Evolutionary conservation across 1,140 invertebrate species (phyloP).

Genomic region (Temnothorax nylanderi): DNA sequence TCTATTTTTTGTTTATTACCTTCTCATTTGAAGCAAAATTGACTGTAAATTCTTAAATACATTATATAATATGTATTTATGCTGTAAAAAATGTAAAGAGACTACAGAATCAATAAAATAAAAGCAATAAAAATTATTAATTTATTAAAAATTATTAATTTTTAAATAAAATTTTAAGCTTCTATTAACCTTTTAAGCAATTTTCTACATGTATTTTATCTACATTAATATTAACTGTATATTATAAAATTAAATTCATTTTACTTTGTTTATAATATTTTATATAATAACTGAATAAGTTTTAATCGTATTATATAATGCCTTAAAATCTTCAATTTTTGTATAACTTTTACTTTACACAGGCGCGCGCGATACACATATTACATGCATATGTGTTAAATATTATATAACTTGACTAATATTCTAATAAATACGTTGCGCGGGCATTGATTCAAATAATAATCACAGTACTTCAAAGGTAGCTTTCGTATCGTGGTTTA

Average conservation of each 20-base stretch:
- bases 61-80: neutral
- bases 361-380: neutral
- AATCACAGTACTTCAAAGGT: constrained; percentile 13
- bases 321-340: neutral
- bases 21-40: neutral
- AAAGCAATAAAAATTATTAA: neutral
- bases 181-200: neutral
- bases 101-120: neutral
- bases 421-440: neutral
- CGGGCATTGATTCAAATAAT: neutral
- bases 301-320: neutral
- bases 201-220: neutral
- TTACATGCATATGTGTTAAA: neutral
- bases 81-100: neutral
- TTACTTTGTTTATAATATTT: neutral
- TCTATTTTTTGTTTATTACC: neutral
- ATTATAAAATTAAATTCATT: neutral
- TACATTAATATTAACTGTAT: neutral
- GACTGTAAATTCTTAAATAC: neutral
- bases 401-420: neutral
- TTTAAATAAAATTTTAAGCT: neutral
- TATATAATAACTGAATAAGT: neutral
- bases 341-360: neutral
- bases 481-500: constrained; percentile 2
- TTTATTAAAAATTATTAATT: too few species aligned